A percentile compares a stretch with the other conserved stretches of the same genome.
These are phyloP conservation scores for Himalopsyche anomala DNA, from an alignment of 2,888 invertebrate genomes.

Conservation along the genomic window DNA sequence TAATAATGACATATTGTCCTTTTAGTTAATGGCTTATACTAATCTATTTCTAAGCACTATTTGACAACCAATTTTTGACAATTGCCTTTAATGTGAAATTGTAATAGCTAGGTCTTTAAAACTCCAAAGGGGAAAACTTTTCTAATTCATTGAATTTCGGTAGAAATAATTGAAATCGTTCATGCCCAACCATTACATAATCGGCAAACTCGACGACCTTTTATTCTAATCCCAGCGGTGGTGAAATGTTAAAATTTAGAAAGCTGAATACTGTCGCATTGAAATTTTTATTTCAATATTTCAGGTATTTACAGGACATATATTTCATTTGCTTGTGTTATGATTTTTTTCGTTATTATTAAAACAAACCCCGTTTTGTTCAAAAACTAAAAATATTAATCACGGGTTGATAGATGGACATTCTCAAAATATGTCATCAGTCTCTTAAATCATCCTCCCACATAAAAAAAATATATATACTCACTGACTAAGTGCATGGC, in stretches of 20 bases:
- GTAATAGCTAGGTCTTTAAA: neutral
- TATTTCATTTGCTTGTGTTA: too few species aligned
- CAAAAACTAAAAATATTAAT: too few species aligned
- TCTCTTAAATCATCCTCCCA: too few species aligned
- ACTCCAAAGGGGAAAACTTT: slow-evolving; percentile 32
- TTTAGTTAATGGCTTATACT: too few species aligned
- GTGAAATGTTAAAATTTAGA: neutral
- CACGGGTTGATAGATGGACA: too few species aligned
- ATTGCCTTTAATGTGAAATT: neutral
- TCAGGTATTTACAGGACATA: too few species aligned
- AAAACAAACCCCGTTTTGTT: too few species aligned
- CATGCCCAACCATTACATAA: slow-evolving; percentile 49
- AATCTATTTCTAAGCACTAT: neutral
- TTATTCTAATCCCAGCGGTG: slow-evolving; percentile 10
- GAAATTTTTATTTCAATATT: neutral
- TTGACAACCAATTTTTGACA: slow-evolving; percentile 29
- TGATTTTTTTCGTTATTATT: too few species aligned
- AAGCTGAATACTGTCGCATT: slow-evolving; percentile 18
- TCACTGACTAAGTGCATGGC: too few species aligned
- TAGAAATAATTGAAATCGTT: slow-evolving; percentile 49
- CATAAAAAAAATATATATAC: too few species aligned
- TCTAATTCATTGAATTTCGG: slow-evolving; percentile 46
- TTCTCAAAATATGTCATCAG: too few species aligned
- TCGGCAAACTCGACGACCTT: neutral
- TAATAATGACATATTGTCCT: too few species aligned